A percentile compares a stretch with the other conserved stretches of the same genome.
Conservation (phyloP, 2,113 vertebrate species). For the Bubo scandiacus region DNA sequence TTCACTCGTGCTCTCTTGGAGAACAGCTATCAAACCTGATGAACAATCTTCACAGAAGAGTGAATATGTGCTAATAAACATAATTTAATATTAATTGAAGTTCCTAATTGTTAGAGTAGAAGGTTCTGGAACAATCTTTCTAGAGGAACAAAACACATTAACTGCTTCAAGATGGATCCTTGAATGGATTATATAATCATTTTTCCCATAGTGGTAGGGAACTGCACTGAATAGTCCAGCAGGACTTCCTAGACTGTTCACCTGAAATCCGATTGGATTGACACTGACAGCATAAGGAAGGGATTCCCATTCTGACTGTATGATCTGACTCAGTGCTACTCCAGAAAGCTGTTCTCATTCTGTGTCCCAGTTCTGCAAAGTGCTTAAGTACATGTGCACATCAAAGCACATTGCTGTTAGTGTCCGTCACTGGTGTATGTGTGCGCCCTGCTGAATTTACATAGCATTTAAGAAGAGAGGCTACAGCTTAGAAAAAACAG, state of each 20-base stretch:
- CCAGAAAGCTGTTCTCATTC: slow-evolving; percentile 14
- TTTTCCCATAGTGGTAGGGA: background rate
- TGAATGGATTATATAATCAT: background rate
- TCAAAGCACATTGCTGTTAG: background rate
- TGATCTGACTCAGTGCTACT: background rate
- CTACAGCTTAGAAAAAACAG: background rate
- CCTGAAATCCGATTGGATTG: background rate
- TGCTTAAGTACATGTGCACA: background rate
- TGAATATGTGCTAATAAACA: background rate
- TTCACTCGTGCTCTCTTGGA: accelerated
- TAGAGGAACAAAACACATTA: background rate
- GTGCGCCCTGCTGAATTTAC: background rate
- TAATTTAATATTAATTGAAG: background rate
- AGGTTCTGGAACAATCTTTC: background rate
- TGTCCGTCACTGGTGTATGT: background rate
- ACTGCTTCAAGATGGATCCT: background rate
- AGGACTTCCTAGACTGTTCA: background rate
- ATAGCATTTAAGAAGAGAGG: background rate
- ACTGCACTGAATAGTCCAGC: background rate
- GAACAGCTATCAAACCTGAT: background rate
- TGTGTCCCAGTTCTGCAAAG: slow-evolving; percentile 16
- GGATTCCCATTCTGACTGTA: background rate
- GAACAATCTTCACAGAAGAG: background rate
- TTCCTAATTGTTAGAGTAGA: background rate
- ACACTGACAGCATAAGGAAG: background rate